A percentile compares a stretch with the other conserved stretches of the same genome.
Conservation (phyloP, 2,888 invertebrate genomes). For the Melangyna quadrimaculata region DNA sequence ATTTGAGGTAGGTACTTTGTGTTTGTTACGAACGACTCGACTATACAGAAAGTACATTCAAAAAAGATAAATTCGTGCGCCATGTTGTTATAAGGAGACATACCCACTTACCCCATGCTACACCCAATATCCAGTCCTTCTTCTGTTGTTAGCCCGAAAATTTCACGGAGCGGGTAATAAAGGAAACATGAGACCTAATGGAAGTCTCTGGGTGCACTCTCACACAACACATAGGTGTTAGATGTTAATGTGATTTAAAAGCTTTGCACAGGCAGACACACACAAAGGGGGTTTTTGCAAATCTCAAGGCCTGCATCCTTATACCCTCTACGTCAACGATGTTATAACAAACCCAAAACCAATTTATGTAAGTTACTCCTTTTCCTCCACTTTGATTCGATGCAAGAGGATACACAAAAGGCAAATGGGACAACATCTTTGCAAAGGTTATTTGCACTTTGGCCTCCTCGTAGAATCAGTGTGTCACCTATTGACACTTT, state of each 20-base stretch:
- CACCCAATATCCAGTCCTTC: background rate
- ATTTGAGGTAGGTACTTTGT: background rate
- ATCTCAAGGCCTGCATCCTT: conserved; percentile 19
- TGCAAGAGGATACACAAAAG: conserved; percentile 9
- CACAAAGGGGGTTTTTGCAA: conserved; percentile 35
- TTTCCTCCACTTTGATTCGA: background rate
- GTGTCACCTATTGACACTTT: conserved; percentile 60
- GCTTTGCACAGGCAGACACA: conserved; percentile 50
- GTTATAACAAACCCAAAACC: background rate
- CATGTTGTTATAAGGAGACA: conserved; percentile 43
- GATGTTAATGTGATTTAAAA: conserved; percentile 71
- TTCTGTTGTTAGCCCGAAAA: conserved; percentile 24
- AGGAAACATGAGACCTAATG: conserved; percentile 70
- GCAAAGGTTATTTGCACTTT: conserved; percentile 46
- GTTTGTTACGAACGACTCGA: background rate
- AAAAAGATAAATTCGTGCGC: conserved; percentile 41
- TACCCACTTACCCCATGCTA: background rate
- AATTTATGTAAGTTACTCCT: conserved; percentile 42
- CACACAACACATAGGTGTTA: conserved; percentile 64
- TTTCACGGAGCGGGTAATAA: conserved; percentile 66
- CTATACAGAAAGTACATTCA: background rate
- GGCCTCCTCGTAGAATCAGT: conserved; percentile 46
- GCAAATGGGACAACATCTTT: conserved; percentile 39
- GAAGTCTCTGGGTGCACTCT: conserved; percentile 68
- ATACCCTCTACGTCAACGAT: background rate